Conservation (phyloP, 2,797 vertebrate species). For the Falco naumanni region DNA sequence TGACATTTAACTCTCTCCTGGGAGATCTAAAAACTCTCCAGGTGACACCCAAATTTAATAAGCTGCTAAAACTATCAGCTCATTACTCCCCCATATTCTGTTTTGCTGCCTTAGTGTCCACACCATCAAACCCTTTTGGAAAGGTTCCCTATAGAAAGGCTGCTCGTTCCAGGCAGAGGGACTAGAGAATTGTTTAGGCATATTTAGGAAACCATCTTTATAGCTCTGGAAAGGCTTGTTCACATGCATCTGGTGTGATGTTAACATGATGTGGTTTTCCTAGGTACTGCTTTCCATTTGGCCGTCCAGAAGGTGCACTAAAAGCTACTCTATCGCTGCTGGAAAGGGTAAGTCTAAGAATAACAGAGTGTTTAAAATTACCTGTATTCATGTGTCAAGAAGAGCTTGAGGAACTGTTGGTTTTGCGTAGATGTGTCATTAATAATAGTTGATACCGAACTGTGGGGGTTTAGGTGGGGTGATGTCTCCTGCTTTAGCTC, state of each 20-base stretch:
- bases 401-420: background rate
- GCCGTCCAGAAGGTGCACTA: conserved; percentile 95
- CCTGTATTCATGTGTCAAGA: background rate
- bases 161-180: background rate
- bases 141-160: background rate
- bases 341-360: conserved; percentile 87
- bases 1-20: background rate
- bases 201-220: background rate
- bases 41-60: background rate
- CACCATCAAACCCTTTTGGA: background rate
- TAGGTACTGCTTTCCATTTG: conserved; percentile 99
- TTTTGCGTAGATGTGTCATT: background rate
- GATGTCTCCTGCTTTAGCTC: background rate
- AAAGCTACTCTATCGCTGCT: conserved; percentile 96
- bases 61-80: background rate
- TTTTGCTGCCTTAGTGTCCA: background rate
- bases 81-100: background rate
- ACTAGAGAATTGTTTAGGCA: background rate
- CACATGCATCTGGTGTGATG: background rate
- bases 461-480: background rate
- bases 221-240: background rate
- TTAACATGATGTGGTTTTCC: conserved; percentile 59
- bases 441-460: background rate
- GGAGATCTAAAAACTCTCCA: background rate
- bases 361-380: background rate